phyloP scores from a whole-genome alignment of 2,113 vertebrate genomes.

The Tringa solitaria region DNA sequence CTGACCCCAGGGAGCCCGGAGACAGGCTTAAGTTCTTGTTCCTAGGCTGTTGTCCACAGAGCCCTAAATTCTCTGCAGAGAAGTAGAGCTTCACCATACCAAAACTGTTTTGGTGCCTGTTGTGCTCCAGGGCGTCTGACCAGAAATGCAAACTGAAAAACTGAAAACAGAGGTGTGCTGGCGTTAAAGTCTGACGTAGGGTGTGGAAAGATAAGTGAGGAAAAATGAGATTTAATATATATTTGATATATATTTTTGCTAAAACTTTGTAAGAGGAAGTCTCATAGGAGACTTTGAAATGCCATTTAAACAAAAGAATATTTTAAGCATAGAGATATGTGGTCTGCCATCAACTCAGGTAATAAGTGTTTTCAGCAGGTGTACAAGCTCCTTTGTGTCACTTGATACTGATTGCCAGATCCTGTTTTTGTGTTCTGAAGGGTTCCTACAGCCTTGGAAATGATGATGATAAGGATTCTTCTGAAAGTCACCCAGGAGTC shows the following conservation, averaged over 20 bases:
- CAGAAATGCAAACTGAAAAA: background rate
- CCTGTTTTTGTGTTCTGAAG: constrained; percentile 8
- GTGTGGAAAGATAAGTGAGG: background rate
- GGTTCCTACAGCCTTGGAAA: background rate
- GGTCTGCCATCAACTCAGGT: background rate
- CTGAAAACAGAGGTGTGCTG: background rate
- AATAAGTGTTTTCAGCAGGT: background rate
- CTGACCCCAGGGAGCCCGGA: background rate
- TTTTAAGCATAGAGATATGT: background rate
- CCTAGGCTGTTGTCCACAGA: background rate
- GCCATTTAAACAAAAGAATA: background rate
- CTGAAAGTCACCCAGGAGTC: accelerated
- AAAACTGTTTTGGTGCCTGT: background rate
- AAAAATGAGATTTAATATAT: background rate
- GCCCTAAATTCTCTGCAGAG: background rate
- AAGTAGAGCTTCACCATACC: background rate
- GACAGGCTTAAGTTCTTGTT: background rate
- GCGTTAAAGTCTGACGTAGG: background rate
- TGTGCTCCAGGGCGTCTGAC: background rate
- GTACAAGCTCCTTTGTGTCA: background rate
- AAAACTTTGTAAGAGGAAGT: background rate
- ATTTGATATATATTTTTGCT: background rate
- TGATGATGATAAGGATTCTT: accelerated
- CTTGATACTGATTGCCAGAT: background rate
- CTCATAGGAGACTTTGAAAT: background rate